Evolutionary conservation across 2,888 invertebrate species (phyloP).

Genomic region (Drosophila multiciliata): DNA sequence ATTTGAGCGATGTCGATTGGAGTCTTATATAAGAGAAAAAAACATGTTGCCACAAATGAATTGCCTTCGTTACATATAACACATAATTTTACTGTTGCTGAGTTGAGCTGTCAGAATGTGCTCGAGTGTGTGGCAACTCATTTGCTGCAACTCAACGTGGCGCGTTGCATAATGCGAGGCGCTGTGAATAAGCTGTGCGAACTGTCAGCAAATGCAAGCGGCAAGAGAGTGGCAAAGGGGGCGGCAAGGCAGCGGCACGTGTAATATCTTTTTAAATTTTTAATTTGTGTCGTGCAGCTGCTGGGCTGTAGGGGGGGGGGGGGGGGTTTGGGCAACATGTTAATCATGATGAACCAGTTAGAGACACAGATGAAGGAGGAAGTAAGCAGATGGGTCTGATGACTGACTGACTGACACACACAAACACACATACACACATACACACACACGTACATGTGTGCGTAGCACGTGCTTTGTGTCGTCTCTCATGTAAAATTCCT

Average conservation of each 20-base stretch:
- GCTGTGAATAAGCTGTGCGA: slow-evolving; percentile 21
- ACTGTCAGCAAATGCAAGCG: slow-evolving; percentile 4
- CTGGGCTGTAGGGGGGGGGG: neutral
- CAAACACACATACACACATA: neutral
- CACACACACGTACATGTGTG: slow-evolving; percentile 10
- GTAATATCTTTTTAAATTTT: slow-evolving; percentile 62
- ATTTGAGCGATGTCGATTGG: neutral
- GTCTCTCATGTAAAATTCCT: slow-evolving; percentile 66
- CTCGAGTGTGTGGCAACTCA: slow-evolving; percentile 1
- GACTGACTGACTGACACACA: slow-evolving; percentile 20
- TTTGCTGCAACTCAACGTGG: slow-evolving; percentile 13
- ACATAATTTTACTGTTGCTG: neutral
- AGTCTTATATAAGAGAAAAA: too few relatives aligned
- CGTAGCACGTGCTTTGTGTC: slow-evolving; percentile 32
- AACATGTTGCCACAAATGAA: too few relatives aligned
- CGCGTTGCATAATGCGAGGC: slow-evolving; percentile 32
- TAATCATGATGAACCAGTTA: slow-evolving; percentile 79
- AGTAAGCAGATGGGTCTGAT: slow-evolving; percentile 8
- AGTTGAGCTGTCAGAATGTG: neutral
- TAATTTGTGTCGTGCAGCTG: slow-evolving; percentile 52
- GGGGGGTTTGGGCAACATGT: slow-evolving; percentile 38
- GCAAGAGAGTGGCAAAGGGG: neutral
- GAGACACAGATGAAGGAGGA: slow-evolving; percentile 4
- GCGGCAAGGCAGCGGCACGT: slow-evolving; percentile 22
- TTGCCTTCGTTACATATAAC: too few relatives aligned